phyloP scores from a whole-genome alignment of 2,797 vertebrate genomes.

The Echeneis naucrates region DNA sequence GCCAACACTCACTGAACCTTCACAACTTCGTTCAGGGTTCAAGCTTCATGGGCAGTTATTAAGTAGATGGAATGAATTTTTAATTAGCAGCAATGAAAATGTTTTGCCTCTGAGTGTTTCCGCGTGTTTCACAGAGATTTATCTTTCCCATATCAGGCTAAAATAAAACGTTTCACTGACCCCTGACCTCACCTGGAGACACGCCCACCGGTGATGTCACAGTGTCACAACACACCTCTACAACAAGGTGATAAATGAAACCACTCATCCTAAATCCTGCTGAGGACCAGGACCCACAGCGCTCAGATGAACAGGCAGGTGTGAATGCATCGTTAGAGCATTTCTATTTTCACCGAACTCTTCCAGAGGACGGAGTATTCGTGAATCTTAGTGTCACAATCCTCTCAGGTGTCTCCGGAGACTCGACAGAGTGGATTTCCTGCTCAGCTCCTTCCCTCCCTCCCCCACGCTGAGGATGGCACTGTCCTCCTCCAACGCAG shows the following conservation, averaged over 20 bases:
- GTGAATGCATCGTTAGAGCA: neutral
- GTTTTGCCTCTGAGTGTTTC: no score
- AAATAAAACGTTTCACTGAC: no score
- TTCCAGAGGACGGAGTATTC: neutral
- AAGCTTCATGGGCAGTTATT: neutral
- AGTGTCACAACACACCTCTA: no score
- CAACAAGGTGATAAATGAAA: no score
- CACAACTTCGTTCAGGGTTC: no score
- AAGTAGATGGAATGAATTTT: neutral
- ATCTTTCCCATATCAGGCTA: neutral
- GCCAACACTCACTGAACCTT: neutral
- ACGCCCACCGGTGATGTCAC: no score
- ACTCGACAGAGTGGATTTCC: neutral
- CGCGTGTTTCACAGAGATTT: no score
- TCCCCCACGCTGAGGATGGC: neutral
- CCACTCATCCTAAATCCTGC: no score
- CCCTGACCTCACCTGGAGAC: no score
- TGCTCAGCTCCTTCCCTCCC: neutral
- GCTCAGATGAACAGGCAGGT: neutral
- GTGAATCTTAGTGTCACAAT: neutral
- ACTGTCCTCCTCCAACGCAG: slow-evolving; percentile 15
- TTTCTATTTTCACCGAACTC: neutral
- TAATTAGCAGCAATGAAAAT: neutral
- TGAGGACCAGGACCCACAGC: no score
- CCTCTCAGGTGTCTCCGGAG: neutral